Evolutionary conservation across 92 coral and sea anemone species (phyloP).

Genomic region (Montipora capitata): DNA sequence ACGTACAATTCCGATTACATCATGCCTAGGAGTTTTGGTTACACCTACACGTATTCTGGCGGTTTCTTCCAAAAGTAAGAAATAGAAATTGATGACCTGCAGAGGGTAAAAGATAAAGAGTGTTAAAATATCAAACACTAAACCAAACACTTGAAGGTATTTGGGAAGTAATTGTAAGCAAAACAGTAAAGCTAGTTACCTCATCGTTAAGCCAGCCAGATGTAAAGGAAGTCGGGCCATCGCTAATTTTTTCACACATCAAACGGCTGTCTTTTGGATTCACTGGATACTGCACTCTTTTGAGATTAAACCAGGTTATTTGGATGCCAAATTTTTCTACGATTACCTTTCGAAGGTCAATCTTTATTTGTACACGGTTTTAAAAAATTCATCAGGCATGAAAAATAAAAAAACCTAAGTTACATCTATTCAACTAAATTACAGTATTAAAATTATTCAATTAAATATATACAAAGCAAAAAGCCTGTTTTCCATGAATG

Average conservation of each 20-base stretch:
- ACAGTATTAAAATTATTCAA: no score
- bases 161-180: background rate
- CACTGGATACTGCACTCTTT: background rate
- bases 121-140: background rate
- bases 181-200: background rate
- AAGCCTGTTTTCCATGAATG: no score
- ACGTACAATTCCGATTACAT: no score
- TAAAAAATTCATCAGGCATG: no score
- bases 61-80: background rate
- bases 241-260: background rate
- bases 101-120: background rate
- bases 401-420: no score
- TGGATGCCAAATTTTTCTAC: background rate
- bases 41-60: background rate
- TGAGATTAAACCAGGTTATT: background rate
- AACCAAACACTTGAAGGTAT: background rate
- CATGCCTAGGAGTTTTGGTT: background rate
- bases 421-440: no score
- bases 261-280: background rate
- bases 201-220: background rate
- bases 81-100: background rate
- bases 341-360: background rate
- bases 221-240: background rate
- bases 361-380: no score
- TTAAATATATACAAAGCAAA: no score